Conservation (phyloP, 35 echinoderm and acorn worm species). For the Chiridota heheva region DNA sequence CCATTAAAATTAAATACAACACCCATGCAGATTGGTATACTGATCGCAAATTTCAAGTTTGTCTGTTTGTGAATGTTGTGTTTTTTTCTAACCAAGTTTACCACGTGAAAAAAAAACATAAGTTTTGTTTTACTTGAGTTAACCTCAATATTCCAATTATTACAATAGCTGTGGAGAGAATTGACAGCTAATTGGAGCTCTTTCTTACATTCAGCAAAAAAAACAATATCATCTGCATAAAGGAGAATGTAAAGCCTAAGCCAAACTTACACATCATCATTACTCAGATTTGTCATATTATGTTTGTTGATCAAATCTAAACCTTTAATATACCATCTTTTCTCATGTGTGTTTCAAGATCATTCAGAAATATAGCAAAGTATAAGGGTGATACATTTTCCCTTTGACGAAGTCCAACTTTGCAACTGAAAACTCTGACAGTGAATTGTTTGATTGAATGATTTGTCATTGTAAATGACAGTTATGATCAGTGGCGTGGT, state of each 20-base stretch:
- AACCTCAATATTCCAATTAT: too few relatives aligned
- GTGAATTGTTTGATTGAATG: neutral
- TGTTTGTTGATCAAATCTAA: neutral
- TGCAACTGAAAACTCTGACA: neutral
- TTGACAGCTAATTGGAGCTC: constrained; percentile 25
- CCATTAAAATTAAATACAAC: too few relatives aligned
- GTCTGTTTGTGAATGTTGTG: too few relatives aligned
- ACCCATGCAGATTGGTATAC: too few relatives aligned
- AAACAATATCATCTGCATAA: too few relatives aligned
- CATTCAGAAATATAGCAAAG: constrained; percentile 31
- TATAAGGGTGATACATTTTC: constrained; percentile 21
- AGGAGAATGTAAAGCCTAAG: neutral
- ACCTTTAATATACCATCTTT: neutral
- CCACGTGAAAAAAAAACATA: too few relatives aligned
- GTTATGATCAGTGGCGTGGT: too few relatives aligned
- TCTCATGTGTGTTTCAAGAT: constrained; percentile 21
- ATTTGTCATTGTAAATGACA: constrained; percentile 4
- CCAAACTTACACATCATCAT: neutral
- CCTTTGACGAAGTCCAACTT: constrained; percentile 10
- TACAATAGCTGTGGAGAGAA: too few relatives aligned
- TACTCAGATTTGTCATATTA: constrained; percentile 3
- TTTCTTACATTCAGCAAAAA: constrained; percentile 2
- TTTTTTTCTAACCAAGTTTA: too few relatives aligned
- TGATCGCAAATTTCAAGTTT: too few relatives aligned
- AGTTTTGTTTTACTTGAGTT: too few relatives aligned